Base-by-base conservation (phyloP, 2,113 vertebrate genomes). In the Epinephelus fuscoguttatus region DNA sequence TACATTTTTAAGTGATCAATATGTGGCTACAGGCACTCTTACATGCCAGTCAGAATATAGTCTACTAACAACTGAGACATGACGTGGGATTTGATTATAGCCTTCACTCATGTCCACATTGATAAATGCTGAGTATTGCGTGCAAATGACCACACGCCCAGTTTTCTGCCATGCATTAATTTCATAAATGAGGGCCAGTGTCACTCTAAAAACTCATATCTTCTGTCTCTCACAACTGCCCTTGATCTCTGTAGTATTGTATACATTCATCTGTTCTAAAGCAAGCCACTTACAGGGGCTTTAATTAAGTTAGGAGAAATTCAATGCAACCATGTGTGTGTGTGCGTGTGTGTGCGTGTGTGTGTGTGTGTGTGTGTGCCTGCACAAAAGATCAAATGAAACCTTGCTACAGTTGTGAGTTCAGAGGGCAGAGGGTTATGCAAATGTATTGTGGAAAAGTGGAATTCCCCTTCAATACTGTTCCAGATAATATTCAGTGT, bases 311-410 rank as follows among this genome's bases (percentile, higher is more conserved):
- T 63, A 82, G 62, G 37, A 61, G 59, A 75, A 84, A 77, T 69
- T 63, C 64, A 75, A 63, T 40, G 66, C 45, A 75, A 57, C 40
- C 17, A 18, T 53, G 53, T 60, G 57, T 19, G 18, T 50, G 59
- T 40, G 27, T 27, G 25, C 2, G 25, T 27, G 25, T 30, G 50
- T 60, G 70, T 42, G 62, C 56, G 55, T 66, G 69, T 68, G 62
- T 70, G 71, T 21, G 27, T 21, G 53, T 18, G 50, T 30, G 60
- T 25, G 62, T 19, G 50, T 15, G 12, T 5, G 49, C 47, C 4
- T 63, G 17, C 47, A 52, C 72, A 82, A 84, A 85, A 80, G 80
- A 89, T 86, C 59, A 91, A 92, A 91, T 89, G 80, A 75, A 88
- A 67, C 70, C 77, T 75, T 64, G 60, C 62, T 40, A 42, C 69